Conservation (phyloP, 2,113 vertebrate genomes). For the Epinephelus fuscoguttatus region DNA sequence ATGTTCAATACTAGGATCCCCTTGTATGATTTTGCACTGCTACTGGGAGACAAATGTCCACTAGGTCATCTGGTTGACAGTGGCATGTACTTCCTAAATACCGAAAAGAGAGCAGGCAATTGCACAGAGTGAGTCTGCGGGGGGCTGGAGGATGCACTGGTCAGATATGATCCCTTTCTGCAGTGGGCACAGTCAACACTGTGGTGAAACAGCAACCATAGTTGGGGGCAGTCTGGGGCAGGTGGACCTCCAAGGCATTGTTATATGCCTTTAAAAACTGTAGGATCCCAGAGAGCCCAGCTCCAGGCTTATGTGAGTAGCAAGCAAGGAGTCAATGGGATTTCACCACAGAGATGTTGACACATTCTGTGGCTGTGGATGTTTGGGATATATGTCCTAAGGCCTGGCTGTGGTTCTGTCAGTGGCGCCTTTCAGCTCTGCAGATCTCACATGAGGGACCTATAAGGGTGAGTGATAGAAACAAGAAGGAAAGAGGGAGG, state of each 20-base stretch:
- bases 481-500: slow-evolving; percentile 7
- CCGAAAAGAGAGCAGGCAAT: slow-evolving; percentile 56
- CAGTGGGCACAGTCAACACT: slow-evolving; percentile 55
- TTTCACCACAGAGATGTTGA: slow-evolving; percentile 74
- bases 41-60: slow-evolving; percentile 79
- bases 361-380: slow-evolving; percentile 77
- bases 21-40: slow-evolving; percentile 83
- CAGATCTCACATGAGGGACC: slow-evolving; percentile 78
- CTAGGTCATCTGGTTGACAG: slow-evolving; percentile 74
- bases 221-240: slow-evolving; percentile 67
- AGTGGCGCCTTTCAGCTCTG: slow-evolving; percentile 73
- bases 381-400: slow-evolving; percentile 71
- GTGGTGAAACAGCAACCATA: slow-evolving; percentile 57
- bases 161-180: slow-evolving; percentile 45
- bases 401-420: slow-evolving; percentile 60
- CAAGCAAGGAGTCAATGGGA: slow-evolving; percentile 74
- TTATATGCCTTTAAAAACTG: slow-evolving; percentile 68
- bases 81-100: slow-evolving; percentile 67
- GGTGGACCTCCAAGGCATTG: slow-evolving; percentile 73
- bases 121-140: slow-evolving; percentile 38
- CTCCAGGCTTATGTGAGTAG: slow-evolving; percentile 60
- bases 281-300: slow-evolving; percentile 65
- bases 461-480: slow-evolving; percentile 61
- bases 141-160: slow-evolving; percentile 19
- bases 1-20: slow-evolving; percentile 97